Evolutionary conservation across 1,140 invertebrate genomes (phyloP).

Genomic region (Nomia melanderi): DNA sequence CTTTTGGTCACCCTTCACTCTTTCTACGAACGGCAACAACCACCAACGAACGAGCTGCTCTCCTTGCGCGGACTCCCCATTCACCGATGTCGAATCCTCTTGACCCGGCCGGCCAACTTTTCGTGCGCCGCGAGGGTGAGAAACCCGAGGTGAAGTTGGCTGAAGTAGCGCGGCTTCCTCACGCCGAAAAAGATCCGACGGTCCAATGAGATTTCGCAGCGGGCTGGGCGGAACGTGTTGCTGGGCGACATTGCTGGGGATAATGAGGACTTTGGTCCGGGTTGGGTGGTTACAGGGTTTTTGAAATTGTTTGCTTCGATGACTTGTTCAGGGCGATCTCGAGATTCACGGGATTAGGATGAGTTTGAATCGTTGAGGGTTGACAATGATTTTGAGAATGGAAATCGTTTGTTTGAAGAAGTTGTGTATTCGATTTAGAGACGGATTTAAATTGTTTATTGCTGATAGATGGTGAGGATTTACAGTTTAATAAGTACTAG

Average conservation of each 20-base stretch:
- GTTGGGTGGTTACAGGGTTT: no score
- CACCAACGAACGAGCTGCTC: constrained; percentile 23
- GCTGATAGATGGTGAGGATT: no score
- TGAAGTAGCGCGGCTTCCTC: constrained; percentile 28
- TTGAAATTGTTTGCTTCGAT: no score
- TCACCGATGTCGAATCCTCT: constrained; percentile 60
- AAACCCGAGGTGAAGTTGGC: constrained; percentile 43
- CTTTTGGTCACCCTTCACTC: no score
- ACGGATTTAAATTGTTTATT: no score
- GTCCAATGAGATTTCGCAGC: constrained; percentile 41
- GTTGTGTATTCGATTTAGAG: no score
- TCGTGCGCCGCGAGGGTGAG: constrained; percentile 11
- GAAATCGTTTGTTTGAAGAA: no score
- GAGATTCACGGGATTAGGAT: no score
- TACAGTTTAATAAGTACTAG: no score
- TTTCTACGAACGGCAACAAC: constrained; percentile 30
- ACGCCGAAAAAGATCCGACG: constrained; percentile 25
- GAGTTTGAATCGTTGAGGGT: no score
- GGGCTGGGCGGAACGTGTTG: neutral
- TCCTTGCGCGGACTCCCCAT: constrained; percentile 8
- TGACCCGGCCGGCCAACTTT: constrained; percentile 63
- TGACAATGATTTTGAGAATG: no score
- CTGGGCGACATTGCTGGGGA: neutral
- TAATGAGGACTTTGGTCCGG: neutral
- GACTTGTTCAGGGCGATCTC: no score